phyloP scores from a whole-genome alignment of 2,113 vertebrate species.

The Paratilapia polleni region DNA sequence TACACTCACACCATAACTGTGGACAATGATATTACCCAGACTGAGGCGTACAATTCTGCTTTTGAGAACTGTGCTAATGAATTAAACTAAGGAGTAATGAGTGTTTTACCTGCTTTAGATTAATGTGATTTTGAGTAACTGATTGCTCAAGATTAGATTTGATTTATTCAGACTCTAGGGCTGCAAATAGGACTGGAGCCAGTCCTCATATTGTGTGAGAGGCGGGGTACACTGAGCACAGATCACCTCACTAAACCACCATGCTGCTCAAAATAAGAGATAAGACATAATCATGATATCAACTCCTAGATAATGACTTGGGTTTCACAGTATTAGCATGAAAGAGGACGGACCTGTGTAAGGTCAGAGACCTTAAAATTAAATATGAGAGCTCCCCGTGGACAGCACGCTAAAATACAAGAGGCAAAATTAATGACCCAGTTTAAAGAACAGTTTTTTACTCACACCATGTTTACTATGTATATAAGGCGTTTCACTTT shows the following conservation, averaged over 20 bases:
- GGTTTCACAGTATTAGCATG: accelerated
- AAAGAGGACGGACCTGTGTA: neutral
- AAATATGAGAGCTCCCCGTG: neutral
- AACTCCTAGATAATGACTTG: neutral
- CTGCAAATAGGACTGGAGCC: accelerated
- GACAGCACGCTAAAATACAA: neutral
- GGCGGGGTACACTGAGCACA: neutral
- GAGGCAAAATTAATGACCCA: neutral
- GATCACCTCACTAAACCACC: neutral
- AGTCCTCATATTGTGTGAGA: neutral
- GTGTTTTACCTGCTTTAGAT: neutral
- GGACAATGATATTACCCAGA: neutral
- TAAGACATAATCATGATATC: neutral
- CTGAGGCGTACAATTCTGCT: neutral
- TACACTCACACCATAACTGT: neutral
- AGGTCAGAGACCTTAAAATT: neutral
- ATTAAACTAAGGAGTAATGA: neutral
- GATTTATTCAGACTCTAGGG: neutral
- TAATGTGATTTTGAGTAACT: neutral
- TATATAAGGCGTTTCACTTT: neutral
- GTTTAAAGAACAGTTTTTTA: neutral
- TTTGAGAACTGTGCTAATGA: neutral
- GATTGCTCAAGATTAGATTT: neutral
- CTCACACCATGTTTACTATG: neutral
- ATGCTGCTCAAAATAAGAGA: neutral